Percentiles rank a stretch among this genome's conserved stretches.
phyloP scores from a whole-genome alignment of 2,797 vertebrate genomes.

The Liparis tanakae region DNA sequence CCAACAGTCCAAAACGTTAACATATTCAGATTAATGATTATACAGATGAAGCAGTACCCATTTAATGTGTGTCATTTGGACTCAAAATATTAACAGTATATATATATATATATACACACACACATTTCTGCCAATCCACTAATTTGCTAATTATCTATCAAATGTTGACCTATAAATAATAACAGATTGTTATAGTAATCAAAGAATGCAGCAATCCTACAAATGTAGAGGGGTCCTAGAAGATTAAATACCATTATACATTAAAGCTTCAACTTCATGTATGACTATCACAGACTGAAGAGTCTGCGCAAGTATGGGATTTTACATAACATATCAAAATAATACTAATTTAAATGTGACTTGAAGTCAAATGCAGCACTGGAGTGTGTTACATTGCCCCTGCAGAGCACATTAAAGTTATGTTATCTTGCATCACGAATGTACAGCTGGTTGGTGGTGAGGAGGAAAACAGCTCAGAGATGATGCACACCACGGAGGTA shows the following conservation, averaged over 20 bases:
- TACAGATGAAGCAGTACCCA: neutral
- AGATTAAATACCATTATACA: neutral
- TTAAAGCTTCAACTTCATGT: neutral
- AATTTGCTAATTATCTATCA: neutral
- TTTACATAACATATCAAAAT: neutral
- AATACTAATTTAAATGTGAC: constrained; percentile 1
- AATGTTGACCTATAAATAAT: neutral
- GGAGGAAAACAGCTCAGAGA: constrained; percentile 50
- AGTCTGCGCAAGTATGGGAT: neutral
- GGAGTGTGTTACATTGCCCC: constrained; percentile 8
- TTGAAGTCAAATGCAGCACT: neutral
- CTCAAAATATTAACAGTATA: neutral
- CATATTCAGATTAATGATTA: neutral
- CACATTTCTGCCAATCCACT: neutral
- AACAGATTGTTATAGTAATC: neutral
- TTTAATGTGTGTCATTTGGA: neutral
- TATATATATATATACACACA: neutral
- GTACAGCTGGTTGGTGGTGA: constrained; percentile 58
- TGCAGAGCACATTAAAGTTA: constrained; percentile 28
- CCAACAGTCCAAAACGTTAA: neutral
- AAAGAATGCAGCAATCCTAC: neutral
- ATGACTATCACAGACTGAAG: neutral
- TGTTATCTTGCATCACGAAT: constrained; percentile 37
- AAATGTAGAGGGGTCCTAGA: neutral
- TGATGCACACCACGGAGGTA: constrained; percentile 65